Conservation (phyloP, 2,888 invertebrate genomes). For the Toxonevra muliebris region DNA sequence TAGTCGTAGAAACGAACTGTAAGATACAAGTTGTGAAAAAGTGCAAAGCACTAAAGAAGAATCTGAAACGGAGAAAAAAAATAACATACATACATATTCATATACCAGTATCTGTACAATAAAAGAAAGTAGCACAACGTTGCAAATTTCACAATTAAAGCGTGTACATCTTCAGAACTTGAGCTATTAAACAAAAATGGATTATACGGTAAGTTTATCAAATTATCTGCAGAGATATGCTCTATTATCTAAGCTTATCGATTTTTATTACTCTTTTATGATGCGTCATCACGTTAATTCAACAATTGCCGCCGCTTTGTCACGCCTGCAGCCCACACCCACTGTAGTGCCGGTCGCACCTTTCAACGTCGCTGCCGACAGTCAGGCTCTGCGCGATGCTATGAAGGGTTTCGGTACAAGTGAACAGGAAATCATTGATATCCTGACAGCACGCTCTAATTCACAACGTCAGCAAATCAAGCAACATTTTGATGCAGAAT, state of each 20-base stretch:
- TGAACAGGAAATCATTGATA: conserved; percentile 78
- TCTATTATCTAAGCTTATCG: neutral
- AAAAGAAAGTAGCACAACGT: conserved; percentile 1
- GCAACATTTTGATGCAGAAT: conserved; percentile 70
- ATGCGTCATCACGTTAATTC: conserved; percentile 14
- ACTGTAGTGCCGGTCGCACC: conserved; percentile 70
- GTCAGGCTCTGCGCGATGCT: conserved; percentile 72
- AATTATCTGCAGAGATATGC: neutral
- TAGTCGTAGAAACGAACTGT: too few relatives aligned
- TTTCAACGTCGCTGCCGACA: conserved; percentile 75
- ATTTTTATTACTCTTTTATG: neutral
- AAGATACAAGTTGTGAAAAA: neutral
- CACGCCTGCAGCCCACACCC: conserved; percentile 62
- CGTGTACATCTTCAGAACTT: neutral
- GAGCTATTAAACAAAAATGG: conserved; percentile 17
- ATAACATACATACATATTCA: too few relatives aligned
- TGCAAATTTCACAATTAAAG: neutral
- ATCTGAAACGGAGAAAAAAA: too few relatives aligned
- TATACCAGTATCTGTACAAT: too few relatives aligned
- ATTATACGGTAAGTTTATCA: conserved; percentile 29
- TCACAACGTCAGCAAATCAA: conserved; percentile 77
- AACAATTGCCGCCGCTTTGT: neutral
- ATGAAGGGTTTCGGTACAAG: conserved; percentile 84
- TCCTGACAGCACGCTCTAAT: conserved; percentile 76
- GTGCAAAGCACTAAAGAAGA: too few relatives aligned